A percentile compares a stretch with the other conserved stretches of the same genome.
Evolutionary conservation across 1,140 invertebrate genomes (phyloP).

Genomic region (Brachionus calyciflorus): DNA sequence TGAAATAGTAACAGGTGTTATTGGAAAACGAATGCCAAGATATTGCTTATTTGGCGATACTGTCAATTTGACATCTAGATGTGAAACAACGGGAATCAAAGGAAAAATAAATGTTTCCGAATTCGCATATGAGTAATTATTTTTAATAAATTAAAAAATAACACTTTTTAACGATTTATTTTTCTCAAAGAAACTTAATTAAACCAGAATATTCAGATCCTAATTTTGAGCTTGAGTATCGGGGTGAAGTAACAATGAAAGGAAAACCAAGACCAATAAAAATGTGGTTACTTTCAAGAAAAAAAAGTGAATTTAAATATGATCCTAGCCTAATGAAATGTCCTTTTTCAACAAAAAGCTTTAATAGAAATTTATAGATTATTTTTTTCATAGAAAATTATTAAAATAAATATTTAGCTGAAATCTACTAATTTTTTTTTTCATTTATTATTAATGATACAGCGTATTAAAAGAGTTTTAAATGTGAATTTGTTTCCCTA

Average conservation of each 20-base stretch:
- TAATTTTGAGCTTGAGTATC: constrained; percentile 78
- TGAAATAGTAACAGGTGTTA: constrained; percentile 51
- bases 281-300: constrained; percentile 75
- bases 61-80: constrained; percentile 88
- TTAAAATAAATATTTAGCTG: neutral
- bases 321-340: neutral
- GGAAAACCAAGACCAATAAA: constrained; percentile 91
- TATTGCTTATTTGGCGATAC: constrained; percentile 68
- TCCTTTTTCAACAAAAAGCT: constrained; percentile 1
- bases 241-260: constrained; percentile 87
- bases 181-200: constrained; percentile 72
- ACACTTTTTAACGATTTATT: constrained; percentile 10
- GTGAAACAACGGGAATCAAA: constrained; percentile 85
- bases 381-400: neutral
- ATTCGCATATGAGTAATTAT: constrained; percentile 79
- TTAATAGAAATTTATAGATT: neutral
- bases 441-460: no score
- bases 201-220: constrained; percentile 78
- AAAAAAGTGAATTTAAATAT: neutral
- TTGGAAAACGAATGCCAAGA: constrained; percentile 51
- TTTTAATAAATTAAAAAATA: neutral
- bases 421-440: no score
- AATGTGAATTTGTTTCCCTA: no score
- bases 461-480: no score
- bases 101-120: constrained; percentile 91